Base-by-base conservation (phyloP, 2,113 vertebrate genomes). In the Rhynchopsitta pachyrhyncha region DNA sequence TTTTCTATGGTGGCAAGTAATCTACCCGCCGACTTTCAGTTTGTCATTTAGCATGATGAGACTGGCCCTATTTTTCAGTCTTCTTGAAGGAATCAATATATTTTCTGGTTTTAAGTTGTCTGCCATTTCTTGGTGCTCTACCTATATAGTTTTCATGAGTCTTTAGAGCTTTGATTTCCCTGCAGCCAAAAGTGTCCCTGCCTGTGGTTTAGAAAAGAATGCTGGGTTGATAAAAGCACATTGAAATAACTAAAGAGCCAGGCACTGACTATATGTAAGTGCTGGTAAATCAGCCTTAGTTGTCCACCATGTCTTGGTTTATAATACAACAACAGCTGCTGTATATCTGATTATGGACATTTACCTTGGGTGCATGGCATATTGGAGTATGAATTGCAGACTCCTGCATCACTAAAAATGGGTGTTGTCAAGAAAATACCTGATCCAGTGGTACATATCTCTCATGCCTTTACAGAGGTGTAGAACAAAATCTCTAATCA, bases 381-480 rank as follows among this genome's bases (percentile, higher is more conserved):
- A 42, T 35, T 67, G 35, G 22, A 88, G 19, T 44, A 62, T 28
- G 63, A 85, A 80, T 76, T 9, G 75, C 25, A 33, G 50, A 46
- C 6, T 68, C n/a, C 9, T 52, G 41, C 41, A 62, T 57, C 0
- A 0, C 23, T 76, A 11, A 88, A 88, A 66, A 66, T 59, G 18
- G 11, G 39, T 74, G 11, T 17, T 62, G 42, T 73, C 79, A 66
- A 62, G 70, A 42, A 82, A 86, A 81, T 24, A 20, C 9, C 19
- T 62, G 33, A 22, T 82, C 22, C 66, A 35, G 46, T 57, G 74
- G 37, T 28, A 62, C 28, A 57, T 7, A 57, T 29, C 22, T 93
- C 23, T 42, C 12, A 42, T 42, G 24, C 10, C 28, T 28, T 20
- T 25, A 4, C 1, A 2, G 35, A 70, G 8, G 3, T 5, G 7